A percentile compares a stretch with the other conserved stretches of the same genome.
These are phyloP conservation scores for Chalcis sispes DNA, from an alignment of 2,888 invertebrate species.

Conservation along the genomic window DNA sequence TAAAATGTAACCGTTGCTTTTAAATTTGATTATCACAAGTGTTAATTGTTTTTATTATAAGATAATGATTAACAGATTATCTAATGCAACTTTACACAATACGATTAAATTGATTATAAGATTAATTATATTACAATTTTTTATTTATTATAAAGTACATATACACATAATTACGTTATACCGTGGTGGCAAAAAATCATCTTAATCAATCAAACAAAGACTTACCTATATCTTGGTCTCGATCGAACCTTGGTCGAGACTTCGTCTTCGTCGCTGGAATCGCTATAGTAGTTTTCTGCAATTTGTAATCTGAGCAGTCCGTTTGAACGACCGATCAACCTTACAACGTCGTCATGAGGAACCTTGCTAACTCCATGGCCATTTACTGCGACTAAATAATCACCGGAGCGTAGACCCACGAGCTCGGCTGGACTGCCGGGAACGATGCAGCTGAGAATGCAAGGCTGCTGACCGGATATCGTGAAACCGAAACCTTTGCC, in stretches of 20 bases:
- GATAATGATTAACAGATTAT: no score
- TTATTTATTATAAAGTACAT: no score
- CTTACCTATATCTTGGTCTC: constrained; percentile 80
- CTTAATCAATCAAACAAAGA: not conserved
- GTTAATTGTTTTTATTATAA: no score
- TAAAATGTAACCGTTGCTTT: not conserved
- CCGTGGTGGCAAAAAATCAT: no score
- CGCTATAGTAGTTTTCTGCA: constrained; percentile 90
- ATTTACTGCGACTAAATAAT: constrained; percentile 94
- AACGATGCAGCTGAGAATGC: constrained; percentile 95
- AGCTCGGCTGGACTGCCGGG: constrained; percentile 92
- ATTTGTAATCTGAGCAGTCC: constrained; percentile 91
- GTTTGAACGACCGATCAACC: constrained; percentile 90
- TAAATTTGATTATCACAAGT: no score
- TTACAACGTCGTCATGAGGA: constrained; percentile 95
- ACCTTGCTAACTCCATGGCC: constrained; percentile 93
- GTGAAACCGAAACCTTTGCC: constrained; percentile 97
- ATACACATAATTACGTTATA: no score
- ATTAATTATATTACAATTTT: no score
- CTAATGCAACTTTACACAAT: no score
- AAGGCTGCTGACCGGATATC: constrained; percentile 97
- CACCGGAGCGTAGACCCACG: constrained; percentile 93
- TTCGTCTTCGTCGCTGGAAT: constrained; percentile 88
- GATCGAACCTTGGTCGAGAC: constrained; percentile 79
- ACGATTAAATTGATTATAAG: no score